phyloP scores from a whole-genome alignment of 2,888 invertebrate genomes.

The Julus scanicus region DNA sequence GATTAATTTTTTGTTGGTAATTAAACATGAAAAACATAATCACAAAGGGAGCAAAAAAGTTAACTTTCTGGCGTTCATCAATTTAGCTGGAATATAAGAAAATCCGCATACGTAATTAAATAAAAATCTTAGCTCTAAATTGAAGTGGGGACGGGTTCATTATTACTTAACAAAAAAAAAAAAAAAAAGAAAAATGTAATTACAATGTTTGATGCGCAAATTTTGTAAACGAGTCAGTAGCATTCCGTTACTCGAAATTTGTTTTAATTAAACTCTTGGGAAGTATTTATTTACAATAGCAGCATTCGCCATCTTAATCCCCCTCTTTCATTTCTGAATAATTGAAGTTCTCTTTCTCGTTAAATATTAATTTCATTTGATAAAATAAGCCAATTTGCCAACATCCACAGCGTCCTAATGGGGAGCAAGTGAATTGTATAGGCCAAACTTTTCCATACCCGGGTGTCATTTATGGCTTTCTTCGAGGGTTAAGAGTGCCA shows the following conservation, averaged over 20 bases:
- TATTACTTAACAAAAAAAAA: neutral
- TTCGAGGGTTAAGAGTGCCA: neutral
- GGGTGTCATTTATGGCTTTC: neutral
- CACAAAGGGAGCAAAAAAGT: neutral
- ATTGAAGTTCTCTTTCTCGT: neutral
- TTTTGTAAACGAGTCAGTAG: neutral
- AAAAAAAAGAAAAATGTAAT: conserved; percentile 42
- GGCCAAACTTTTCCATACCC: neutral
- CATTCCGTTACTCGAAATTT: conserved; percentile 4
- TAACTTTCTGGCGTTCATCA: neutral
- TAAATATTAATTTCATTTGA: conserved; percentile 42
- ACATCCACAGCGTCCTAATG: neutral
- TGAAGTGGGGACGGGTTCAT: neutral
- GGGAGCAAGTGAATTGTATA: neutral
- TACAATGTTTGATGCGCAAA: conserved; percentile 14
- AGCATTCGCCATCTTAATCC: neutral
- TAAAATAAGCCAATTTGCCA: conserved; percentile 24
- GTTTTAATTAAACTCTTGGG: conserved; percentile 15
- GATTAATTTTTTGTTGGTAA: neutral
- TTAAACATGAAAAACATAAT: neutral
- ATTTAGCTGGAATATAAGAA: neutral
- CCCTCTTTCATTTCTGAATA: neutral
- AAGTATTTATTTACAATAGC: neutral
- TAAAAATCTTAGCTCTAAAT: neutral
- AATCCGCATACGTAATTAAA: neutral